Conservation (phyloP, 2,888 invertebrate species). For the Eutolmus rufibarbis region DNA sequence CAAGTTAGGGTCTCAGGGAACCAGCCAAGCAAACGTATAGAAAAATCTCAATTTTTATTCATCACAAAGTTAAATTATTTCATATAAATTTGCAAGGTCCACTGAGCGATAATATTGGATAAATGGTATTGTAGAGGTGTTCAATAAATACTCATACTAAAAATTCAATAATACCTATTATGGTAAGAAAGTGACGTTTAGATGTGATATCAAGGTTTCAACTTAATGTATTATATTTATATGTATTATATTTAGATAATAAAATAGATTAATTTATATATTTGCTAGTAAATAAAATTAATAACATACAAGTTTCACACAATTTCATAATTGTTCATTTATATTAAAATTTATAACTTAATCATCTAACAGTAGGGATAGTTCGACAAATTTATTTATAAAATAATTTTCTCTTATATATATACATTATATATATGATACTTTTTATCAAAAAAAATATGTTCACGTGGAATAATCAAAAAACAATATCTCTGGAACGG, state of each 20-base stretch:
- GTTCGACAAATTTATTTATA: too few relatives aligned
- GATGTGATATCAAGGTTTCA: background rate
- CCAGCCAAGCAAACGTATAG: slow-evolving; percentile 62
- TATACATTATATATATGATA: too few relatives aligned
- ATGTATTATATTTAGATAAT: too few relatives aligned
- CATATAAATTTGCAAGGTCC: background rate
- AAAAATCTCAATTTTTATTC: slow-evolving; percentile 49
- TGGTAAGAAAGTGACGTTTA: background rate
- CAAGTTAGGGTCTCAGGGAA: slow-evolving; percentile 66
- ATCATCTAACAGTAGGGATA: too few relatives aligned
- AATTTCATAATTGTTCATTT: too few relatives aligned
- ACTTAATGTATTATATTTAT: background rate
- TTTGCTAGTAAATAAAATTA: background rate
- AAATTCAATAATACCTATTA: background rate
- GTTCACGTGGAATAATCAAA: too few relatives aligned
- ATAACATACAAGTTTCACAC: too few relatives aligned
- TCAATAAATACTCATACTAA: background rate
- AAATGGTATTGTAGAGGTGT: background rate
- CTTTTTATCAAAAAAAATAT: too few relatives aligned
- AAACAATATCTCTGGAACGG: too few relatives aligned
- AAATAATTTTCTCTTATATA: too few relatives aligned
- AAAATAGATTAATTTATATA: too few relatives aligned
- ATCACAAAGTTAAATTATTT: background rate
- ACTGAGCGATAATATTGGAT: background rate
- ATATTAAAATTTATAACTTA: too few relatives aligned